Conservation (phyloP, 2,888 invertebrate species). For the Caenorhabditis japonica region DNA sequence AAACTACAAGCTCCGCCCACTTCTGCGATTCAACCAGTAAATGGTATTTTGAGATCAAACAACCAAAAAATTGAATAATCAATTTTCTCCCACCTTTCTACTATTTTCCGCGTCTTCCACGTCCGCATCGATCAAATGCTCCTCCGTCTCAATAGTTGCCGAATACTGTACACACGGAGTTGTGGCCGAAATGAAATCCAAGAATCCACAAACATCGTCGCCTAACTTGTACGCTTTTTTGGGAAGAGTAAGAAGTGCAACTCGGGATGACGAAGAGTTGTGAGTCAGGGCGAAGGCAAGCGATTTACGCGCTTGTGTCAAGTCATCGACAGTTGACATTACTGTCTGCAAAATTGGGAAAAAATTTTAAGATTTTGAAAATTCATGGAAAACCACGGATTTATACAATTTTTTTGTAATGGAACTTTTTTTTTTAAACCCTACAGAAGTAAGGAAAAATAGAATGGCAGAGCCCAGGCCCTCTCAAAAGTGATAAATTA, state of each 20-base stretch:
- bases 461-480: no score
- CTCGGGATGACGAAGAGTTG: constrained; percentile 77
- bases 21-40: no score
- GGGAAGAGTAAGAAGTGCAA: constrained; percentile 92
- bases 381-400: no score
- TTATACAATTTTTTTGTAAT: no score
- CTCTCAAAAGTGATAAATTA: no score
- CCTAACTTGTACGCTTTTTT: constrained; percentile 96
- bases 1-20: no score
- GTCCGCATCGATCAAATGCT: constrained; percentile 46
- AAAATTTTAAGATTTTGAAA: background rate
- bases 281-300: constrained; percentile 52
- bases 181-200: constrained; percentile 51
- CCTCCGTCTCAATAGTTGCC: constrained; percentile 58
- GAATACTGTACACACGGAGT: constrained; percentile 58
- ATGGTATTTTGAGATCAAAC: background rate
- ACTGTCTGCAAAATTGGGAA: constrained; percentile 60
- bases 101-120: constrained; percentile 18
- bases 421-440: no score
- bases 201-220: constrained; percentile 94
- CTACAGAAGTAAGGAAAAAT: no score
- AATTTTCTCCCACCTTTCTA: no score
- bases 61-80: no score
- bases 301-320: constrained; percentile 63
- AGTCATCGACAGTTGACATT: constrained; percentile 64